A percentile compares a stretch with the other conserved stretches of the same genome.
Evolutionary conservation across 2,888 invertebrate species (phyloP).

Genomic region (Eristalis pertinax): DNA sequence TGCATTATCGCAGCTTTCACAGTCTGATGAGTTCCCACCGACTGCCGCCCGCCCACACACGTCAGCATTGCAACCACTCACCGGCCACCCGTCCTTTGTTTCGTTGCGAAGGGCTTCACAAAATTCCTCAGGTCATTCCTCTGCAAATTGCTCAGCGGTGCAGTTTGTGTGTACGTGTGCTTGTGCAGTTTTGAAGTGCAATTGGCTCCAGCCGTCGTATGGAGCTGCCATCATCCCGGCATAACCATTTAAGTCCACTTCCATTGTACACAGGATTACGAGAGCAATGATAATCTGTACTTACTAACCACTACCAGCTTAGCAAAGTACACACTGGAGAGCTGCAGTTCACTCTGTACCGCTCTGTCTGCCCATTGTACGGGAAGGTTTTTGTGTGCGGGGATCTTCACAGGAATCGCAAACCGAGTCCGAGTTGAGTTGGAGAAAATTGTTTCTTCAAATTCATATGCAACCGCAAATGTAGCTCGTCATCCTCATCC

Average conservation of each 20-base stretch:
- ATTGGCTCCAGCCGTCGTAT: neutral
- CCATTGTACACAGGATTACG: neutral
- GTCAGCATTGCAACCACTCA: neutral
- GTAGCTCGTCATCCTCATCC: too few species aligned
- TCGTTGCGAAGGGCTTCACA: neutral
- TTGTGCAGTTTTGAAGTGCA: neutral
- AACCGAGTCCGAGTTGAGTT: neutral
- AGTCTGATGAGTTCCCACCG: neutral
- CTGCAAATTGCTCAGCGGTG: neutral
- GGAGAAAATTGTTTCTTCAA: neutral
- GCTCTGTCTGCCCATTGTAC: neutral
- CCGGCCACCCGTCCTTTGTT: neutral
- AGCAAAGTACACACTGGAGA: neutral
- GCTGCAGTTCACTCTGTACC: neutral
- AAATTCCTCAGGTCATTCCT: neutral
- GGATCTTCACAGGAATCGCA: neutral
- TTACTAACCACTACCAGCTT: conserved; percentile 6
- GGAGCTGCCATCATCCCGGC: neutral
- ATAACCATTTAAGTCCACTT: conserved; percentile 6
- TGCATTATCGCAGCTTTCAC: conserved; percentile 1
- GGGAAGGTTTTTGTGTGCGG: neutral
- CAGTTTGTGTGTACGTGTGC: neutral
- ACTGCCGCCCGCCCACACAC: neutral
- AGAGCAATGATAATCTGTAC: conserved; percentile 7
- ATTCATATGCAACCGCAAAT: neutral